These are phyloP conservation scores for Dasypogon diadema DNA, from an alignment of 2,888 invertebrate genomes.

Conservation along the genomic window DNA sequence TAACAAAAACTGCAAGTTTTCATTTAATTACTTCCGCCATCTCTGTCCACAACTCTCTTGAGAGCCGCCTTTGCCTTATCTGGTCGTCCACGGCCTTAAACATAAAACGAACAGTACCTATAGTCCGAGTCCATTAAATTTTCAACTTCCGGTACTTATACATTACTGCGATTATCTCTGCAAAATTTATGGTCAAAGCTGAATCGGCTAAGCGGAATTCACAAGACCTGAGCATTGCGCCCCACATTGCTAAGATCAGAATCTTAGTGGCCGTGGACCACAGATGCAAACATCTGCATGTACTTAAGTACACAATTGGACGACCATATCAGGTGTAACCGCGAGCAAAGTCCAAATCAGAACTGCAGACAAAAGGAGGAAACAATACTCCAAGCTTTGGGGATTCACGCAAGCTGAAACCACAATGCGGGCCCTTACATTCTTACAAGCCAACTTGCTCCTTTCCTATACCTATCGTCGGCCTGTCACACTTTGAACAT, in stretches of 20 bases:
- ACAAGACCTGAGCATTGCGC: neutral
- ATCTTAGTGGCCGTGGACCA: slow-evolving; percentile 47
- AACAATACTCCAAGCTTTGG: slow-evolving; percentile 50
- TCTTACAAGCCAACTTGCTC: neutral
- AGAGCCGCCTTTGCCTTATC: slow-evolving; percentile 8
- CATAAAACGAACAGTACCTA: neutral
- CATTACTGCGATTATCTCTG: slow-evolving; percentile 32
- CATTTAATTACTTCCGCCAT: slow-evolving; percentile 40
- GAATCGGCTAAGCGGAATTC: neutral
- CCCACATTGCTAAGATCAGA: slow-evolving; percentile 5
- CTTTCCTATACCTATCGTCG: slow-evolving; percentile 35
- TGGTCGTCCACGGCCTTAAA: neutral
- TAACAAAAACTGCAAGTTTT: neutral
- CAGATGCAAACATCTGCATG: slow-evolving; percentile 52
- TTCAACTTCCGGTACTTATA: slow-evolving; percentile 42
- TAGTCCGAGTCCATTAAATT: slow-evolving; percentile 30
- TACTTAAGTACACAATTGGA: slow-evolving; percentile 51
- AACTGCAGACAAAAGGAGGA: slow-evolving; percentile 32
- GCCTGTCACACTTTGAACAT: slow-evolving; percentile 54
- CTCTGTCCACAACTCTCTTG: slow-evolving; percentile 1
- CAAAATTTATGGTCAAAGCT: slow-evolving; percentile 34
- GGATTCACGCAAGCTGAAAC: slow-evolving; percentile 53
- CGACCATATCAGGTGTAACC: slow-evolving; percentile 55
- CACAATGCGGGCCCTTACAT: slow-evolving; percentile 52
- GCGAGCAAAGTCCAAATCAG: slow-evolving; percentile 54